Conservation (phyloP, 2,888 invertebrate genomes). For the Diadegma fenestrale region DNA sequence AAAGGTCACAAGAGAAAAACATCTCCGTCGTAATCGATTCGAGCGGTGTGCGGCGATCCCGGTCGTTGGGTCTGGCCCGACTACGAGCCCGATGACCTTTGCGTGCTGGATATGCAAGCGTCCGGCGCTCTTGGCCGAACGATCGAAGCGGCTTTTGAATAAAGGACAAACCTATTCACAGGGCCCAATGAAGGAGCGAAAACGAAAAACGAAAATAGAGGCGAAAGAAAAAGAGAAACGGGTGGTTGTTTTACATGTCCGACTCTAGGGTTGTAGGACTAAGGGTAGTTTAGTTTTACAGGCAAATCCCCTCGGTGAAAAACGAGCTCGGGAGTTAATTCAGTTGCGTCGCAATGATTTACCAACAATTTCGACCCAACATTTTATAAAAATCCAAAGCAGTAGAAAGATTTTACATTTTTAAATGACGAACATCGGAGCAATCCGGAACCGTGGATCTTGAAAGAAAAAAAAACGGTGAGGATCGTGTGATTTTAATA, state of each 20-base stretch:
- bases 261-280: conserved; percentile 73
- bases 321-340: not conserved
- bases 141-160: not conserved
- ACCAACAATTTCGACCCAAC: not conserved
- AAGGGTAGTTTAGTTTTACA: conserved; percentile 78
- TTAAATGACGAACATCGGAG: not conserved
- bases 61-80: conserved; percentile 1
- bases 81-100: not conserved
- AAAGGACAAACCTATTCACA: not conserved
- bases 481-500: conserved; percentile 9
- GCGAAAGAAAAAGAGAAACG: not conserved
- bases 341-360: not conserved
- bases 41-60: conserved; percentile 24
- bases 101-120: not conserved
- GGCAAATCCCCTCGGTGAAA: conserved; percentile 74
- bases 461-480: conserved; percentile 19
- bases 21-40: conserved; percentile 20
- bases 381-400: not conserved
- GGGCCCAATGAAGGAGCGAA: conserved; percentile 69
- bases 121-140: not conserved
- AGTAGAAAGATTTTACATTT: not conserved
- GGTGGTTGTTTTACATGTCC: conserved; percentile 69
- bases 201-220: conserved; percentile 68
- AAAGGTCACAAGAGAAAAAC: conserved; percentile 24
- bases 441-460: not conserved